phyloP scores from a whole-genome alignment of 2,888 invertebrate genomes.

The Gymnocheta viridis region DNA sequence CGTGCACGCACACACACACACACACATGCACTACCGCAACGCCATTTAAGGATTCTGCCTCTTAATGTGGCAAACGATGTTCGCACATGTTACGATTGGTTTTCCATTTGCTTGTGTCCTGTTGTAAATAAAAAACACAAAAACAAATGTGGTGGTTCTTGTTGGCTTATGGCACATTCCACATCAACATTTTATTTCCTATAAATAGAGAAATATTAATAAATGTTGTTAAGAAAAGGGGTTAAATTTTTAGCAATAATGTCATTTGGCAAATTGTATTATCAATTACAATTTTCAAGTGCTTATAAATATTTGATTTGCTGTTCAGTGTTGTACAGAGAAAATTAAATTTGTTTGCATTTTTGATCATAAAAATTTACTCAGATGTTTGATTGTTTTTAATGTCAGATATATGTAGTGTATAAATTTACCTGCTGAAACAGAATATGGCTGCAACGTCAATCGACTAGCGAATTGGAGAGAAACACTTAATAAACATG shows the following conservation, averaged over 20 bases:
- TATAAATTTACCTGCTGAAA: too few relatives aligned
- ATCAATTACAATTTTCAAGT: slow-evolving; percentile 41
- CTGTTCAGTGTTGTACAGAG: slow-evolving; percentile 59
- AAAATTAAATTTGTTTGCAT: background rate
- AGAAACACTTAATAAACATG: too few relatives aligned
- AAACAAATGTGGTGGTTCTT: background rate
- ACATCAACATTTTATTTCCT: slow-evolving; percentile 56
- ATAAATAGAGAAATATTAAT: slow-evolving; percentile 46
- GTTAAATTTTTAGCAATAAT: slow-evolving; percentile 30
- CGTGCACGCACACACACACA: background rate
- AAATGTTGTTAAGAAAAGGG: slow-evolving; percentile 18
- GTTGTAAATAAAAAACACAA: background rate
- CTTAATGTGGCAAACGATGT: slow-evolving; percentile 30
- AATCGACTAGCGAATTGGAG: too few relatives aligned
- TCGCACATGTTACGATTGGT: slow-evolving; percentile 67
- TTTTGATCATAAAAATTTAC: background rate
- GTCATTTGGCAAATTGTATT: slow-evolving; percentile 57
- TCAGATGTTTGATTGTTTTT: background rate
- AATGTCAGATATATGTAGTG: too few relatives aligned
- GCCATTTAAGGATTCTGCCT: slow-evolving; percentile 23
- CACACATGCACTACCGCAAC: background rate
- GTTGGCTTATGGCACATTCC: slow-evolving; percentile 6
- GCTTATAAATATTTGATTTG: slow-evolving; percentile 64
- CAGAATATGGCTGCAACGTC: too few relatives aligned
- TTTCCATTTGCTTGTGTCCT: slow-evolving; percentile 23